Evolutionary conservation across 2,113 vertebrate genomes (phyloP), one percentile per base, ranked within the genome.

Genomic region (Stegostoma tigrinum): DNA sequence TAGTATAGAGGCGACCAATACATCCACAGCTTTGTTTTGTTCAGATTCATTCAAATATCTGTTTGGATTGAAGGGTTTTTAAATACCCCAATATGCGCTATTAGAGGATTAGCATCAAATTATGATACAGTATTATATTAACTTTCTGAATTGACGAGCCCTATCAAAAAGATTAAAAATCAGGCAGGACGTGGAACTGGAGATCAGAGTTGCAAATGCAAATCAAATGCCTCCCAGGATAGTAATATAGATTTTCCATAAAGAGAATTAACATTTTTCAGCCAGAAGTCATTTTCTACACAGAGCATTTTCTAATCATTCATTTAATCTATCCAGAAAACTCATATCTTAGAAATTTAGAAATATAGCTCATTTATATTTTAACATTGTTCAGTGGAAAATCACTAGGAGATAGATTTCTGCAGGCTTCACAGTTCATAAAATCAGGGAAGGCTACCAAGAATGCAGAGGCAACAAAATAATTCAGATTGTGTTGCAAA

Each of bases 171-270:
- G 61, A 93, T 38, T 6, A 61, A 93, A 17, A 21, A 24, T 67
- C 5, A 66, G 64, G 19, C 55, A 67, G 21, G 61, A 38, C 23
- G 3, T 38, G 38, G 61, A 93, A 93, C 42, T 38, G 12, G 75
- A 80, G 48, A 27, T 24, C 24, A 5, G 6, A 23, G 21, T 48
- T 27, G 42, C 24, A 48, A 24, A 27, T 87, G 48, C 48, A 66
- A 93, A 93, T 93, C 64, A 67, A 93, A 87, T 87, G 23, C 85
- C 85, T 87, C 45, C 85, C 48, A 87, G 85, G 90, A 67, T 64
- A 93, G 19, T 64, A 64, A 67, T 67, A 93, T 66, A n/a, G 5
- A 23, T 93, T 66, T 67, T 93, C 68, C 61, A 67, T 19, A 67
- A 64, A 38, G 61, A n/a, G 5, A 38, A 93, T 93, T 93, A 93